These are phyloP conservation scores for Actinernus sp. DNA, from an alignment of 92 coral and sea anemone genomes.

Conservation along the genomic window DNA sequence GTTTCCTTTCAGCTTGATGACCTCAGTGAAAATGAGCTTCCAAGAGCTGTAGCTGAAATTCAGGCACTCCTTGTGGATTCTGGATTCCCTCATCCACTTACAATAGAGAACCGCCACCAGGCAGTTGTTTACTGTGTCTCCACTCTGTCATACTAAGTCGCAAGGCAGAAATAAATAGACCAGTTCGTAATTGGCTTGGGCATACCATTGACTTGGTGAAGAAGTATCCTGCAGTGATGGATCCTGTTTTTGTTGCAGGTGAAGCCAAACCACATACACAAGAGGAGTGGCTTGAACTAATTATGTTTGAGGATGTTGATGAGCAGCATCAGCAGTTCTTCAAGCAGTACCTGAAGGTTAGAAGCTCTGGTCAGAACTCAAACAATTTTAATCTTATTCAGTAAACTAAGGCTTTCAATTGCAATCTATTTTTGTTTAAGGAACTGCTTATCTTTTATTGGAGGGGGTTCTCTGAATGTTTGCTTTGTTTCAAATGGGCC, in stretches of 20 bases:
- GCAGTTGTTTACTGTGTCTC: conserved; percentile 19
- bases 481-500: too few relatives aligned
- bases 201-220: conserved; percentile 4
- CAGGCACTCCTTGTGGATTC: neutral
- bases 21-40: too few relatives aligned
- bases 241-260: conserved; percentile 19
- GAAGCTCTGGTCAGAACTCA: too few relatives aligned
- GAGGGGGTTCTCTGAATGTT: too few relatives aligned
- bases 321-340: conserved; percentile 11
- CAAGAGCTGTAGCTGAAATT: neutral
- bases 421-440: too few relatives aligned
- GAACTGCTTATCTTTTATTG: too few relatives aligned
- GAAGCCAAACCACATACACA: conserved; percentile 15
- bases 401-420: too few relatives aligned
- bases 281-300: conserved; percentile 12
- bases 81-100: conserved; percentile 13
- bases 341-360: conserved; percentile 27
- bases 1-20: too few relatives aligned
- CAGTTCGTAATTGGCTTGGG: too few relatives aligned
- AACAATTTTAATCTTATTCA: too few relatives aligned
- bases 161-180: conserved; percentile 38
- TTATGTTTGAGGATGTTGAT: conserved; percentile 26
- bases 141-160: conserved; percentile 21
- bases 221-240: conserved; percentile 14
- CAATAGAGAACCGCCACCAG: conserved; percentile 10